A percentile compares a stretch with the other conserved stretches of the same genome.
Evolutionary conservation across 2,113 vertebrate genomes (phyloP).

Genomic region (Myiozetetes cayanensis): DNA sequence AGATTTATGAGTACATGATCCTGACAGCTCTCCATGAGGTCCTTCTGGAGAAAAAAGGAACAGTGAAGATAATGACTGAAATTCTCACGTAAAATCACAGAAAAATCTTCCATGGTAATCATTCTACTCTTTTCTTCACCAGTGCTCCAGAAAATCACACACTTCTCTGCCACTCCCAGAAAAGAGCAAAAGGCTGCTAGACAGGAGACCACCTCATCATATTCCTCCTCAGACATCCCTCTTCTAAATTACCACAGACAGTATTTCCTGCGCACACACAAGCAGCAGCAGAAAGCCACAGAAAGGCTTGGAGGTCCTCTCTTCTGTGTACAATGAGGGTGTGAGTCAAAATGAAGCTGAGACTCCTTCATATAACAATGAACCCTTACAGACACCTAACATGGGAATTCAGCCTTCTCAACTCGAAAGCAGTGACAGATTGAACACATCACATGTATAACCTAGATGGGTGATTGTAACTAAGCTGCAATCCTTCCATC

Average conservation of each 20-base stretch:
- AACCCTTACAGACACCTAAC: background rate
- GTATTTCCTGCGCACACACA: background rate
- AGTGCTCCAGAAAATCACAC: background rate
- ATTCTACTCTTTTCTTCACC: background rate
- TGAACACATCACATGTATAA: background rate
- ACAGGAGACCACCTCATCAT: background rate
- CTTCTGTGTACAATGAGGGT: background rate
- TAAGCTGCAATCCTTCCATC: background rate
- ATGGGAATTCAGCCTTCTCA: background rate
- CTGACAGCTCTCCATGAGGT: conserved; percentile 25
- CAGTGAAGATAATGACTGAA: background rate
- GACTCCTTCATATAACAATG: background rate
- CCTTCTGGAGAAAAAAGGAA: conserved; percentile 6
- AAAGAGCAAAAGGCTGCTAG: background rate
- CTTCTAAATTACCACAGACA: background rate
- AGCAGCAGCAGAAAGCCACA: background rate
- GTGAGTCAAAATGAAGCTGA: background rate
- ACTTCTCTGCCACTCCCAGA: background rate
- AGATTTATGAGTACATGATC: conserved; percentile 6
- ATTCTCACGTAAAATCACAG: background rate
- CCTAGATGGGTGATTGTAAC: background rate
- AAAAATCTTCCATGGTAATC: background rate
- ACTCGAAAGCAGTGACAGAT: background rate
- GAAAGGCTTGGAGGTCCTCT: background rate
- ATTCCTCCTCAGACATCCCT: background rate